Base-by-base conservation (phyloP, 2,888 invertebrate genomes). In the Euproctis similis region DNA sequence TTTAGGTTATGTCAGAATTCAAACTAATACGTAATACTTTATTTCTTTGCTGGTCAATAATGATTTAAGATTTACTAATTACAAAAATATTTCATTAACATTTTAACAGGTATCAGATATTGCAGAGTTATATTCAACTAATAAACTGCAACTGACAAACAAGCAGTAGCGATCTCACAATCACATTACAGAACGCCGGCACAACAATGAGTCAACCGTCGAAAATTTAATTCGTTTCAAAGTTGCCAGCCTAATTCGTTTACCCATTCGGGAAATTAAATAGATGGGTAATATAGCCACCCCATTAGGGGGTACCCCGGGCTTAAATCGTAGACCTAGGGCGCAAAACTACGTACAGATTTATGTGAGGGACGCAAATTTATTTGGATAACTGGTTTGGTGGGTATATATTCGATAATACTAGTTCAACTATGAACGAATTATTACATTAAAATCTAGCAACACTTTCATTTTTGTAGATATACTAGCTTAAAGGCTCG, bases 211-310 rank as follows among this genome's bases (percentile, higher is more conserved):
- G 66, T 74, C 71, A 70, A 75, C 71, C 68, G 69, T 68, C 57
- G 65, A 69, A 75, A 81, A 78, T 80, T 73, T 63, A 78, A 80
- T 78, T 74, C 70, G 62, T 72, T 73, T 71, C 75, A 75, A 76
- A 77, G 78, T 75, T 76, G 71, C 77, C 73, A 74, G 72, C 65
- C 72, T 80, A 76, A 82, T 81, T 77, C 76, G 74, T 76, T 82
- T 82, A 81, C 69, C 69, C 76, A 72, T 80, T 75, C 72, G 75
- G 69, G 69, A 80, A 81, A 82, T 82, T 81, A 81, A 81, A 82
- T 82, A 81, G 78, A 80, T 78, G 75, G 80, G 77, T 78, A 80
- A 80, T 81, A 80, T 77, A 65, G 70, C 74, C 64, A 68, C 68
- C 76, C 81, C 72, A 77, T 81, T 78, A 77, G 71, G 62, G 62